A percentile compares a stretch with the other conserved stretches of the same genome.
phyloP scores from a whole-genome alignment of 2,888 invertebrate genomes.

The Zaprionus obscuricornis region DNA sequence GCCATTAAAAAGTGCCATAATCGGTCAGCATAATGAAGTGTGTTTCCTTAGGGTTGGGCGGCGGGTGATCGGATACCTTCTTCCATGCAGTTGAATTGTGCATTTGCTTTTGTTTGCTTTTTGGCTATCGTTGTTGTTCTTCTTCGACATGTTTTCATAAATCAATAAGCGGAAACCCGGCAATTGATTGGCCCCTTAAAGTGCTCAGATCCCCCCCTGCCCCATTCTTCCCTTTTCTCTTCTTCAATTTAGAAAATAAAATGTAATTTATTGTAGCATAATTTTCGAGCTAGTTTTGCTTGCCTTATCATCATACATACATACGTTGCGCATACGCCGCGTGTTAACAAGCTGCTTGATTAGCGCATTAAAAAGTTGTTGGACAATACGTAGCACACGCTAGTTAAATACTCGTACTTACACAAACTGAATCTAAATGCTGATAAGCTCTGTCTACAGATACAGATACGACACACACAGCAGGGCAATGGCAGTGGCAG shows the following conservation, averaged over 20 bases:
- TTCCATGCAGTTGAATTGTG: slow-evolving; percentile 6
- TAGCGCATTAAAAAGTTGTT: slow-evolving; percentile 65
- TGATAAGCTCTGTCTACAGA: slow-evolving; percentile 48
- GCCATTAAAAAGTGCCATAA: slow-evolving; percentile 75
- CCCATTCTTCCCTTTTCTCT: neutral
- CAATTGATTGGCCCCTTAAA: slow-evolving; percentile 24
- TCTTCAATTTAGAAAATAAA: neutral
- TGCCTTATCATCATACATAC: slow-evolving; percentile 39
- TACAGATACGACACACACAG: slow-evolving; percentile 6
- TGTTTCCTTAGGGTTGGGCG: slow-evolving; percentile 1
- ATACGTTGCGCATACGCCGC: slow-evolving; percentile 54
- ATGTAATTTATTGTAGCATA: slow-evolving; percentile 65
- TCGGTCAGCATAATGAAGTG: slow-evolving; percentile 72
- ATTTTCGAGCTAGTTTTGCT: slow-evolving; percentile 20
- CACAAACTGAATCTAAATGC: slow-evolving; percentile 5
- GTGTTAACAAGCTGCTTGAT: slow-evolving; percentile 67
- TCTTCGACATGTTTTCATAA: slow-evolving; percentile 49
- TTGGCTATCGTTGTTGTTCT: slow-evolving; percentile 18
- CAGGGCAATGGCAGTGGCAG: neutral
- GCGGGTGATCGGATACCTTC: neutral
- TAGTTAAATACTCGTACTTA: slow-evolving; percentile 48
- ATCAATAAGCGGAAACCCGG: slow-evolving; percentile 68
- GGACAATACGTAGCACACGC: slow-evolving; percentile 35
- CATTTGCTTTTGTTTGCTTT: slow-evolving; percentile 47
- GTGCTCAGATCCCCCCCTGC: neutral